Evolutionary conservation across 2,888 invertebrate genomes (phyloP), one percentile per base, ranked within the genome.

Genomic region (Melolontha melolontha): DNA sequence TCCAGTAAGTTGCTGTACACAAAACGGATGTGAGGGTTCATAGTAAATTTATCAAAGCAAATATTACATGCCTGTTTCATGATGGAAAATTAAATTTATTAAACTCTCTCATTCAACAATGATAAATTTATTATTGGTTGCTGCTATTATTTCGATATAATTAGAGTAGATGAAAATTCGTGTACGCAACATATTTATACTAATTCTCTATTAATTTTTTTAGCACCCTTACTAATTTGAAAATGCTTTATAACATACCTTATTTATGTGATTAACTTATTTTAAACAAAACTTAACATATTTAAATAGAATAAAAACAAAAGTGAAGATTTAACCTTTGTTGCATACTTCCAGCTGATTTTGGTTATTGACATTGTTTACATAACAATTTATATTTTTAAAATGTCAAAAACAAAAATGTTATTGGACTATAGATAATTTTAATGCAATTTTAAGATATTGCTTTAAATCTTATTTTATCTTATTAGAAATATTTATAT

Each of bases 1-100:
- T 82, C 93, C 94, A 83, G 92, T 92, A 88, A 89, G 88, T 84
- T 75, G 74, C 76, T 73, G 77, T 79, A 77, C 78, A 78, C 76
- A 62, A 49, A 62, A 62, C 47, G 59, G 47, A 62, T 62, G 59
- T 62, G 59, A 62, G 59, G 59, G 59, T 62, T 62, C 29, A 47
- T 47, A 62, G 59, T 62, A 62, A 62, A 62, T 62, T 62, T 47
- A 47, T 62, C 34, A 34, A 16, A 47, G 22, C 55, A 14, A 44
- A 44, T 59, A 44, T 29, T 44, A 34, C 5, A 34, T 62, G 47
- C 47, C 44, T 62, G 47, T 62, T 62, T 50, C 52, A 51, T 34
- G 11, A 7, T 14, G 1, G 54, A 70, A 57, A 42, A 71, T 62
- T 49, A 62, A 62, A 62, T 62, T 62, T 62, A 62, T 62, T 47